Evolutionary conservation across 1,140 invertebrate genomes (phyloP).

Genomic region (Platorchestia sp.): DNA sequence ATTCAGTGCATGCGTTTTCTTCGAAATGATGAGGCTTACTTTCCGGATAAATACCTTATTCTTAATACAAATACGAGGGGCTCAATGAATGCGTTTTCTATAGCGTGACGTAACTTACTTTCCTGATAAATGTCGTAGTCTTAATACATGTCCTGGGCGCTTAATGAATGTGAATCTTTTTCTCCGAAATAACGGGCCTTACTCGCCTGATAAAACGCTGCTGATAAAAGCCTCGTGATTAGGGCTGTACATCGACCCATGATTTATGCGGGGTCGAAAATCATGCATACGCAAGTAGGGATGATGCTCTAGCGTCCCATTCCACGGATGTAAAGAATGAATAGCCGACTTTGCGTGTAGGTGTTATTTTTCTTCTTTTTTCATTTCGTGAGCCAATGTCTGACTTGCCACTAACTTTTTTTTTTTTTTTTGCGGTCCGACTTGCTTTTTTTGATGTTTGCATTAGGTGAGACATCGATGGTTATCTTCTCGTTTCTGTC

Average conservation of each 20-base stretch:
- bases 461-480: neutral
- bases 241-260: neutral
- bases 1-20: too few relatives aligned
- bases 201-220: too few relatives aligned
- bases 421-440: too few relatives aligned
- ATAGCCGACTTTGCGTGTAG: neutral
- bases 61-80: too few relatives aligned
- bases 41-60: too few relatives aligned
- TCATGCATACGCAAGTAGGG: neutral
- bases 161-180: too few relatives aligned
- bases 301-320: neutral
- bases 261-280: neutral
- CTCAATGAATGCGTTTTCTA: neutral
- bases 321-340: neutral
- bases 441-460: neutral
- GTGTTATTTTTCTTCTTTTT: neutral
- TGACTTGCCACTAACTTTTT: neutral
- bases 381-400: neutral
- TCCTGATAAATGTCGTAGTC: neutral
- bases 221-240: neutral
- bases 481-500: neutral
- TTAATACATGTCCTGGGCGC: neutral
- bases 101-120: neutral
- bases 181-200: too few relatives aligned
- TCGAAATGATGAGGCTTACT: too few relatives aligned